Evolutionary conservation across 2,797 vertebrate genomes (phyloP).

Genomic region (Sebastes kiyomatsui): DNA sequence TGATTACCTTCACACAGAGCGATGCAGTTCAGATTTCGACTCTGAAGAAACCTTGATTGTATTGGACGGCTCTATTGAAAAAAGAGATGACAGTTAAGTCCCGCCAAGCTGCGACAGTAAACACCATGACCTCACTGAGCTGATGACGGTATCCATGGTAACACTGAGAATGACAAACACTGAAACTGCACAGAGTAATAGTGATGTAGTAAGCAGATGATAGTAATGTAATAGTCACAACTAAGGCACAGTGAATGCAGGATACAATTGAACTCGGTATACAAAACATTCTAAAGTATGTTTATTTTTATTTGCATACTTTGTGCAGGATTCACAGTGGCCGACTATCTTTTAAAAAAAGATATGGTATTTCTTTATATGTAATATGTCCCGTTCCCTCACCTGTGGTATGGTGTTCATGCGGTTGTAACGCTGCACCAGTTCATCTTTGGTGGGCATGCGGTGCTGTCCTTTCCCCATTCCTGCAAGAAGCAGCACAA

Average conservation of each 20-base stretch:
- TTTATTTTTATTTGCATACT: neutral
- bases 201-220: no score
- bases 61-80: slow-evolving; percentile 91
- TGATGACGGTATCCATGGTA: neutral
- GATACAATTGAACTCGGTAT: neutral
- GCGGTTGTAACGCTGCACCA: slow-evolving; percentile 97
- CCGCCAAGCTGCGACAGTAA: neutral
- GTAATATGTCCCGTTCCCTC: slow-evolving; percentile 8
- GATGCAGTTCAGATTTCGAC: slow-evolving; percentile 98
- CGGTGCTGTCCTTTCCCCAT: slow-evolving; percentile 99
- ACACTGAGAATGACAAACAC: neutral
- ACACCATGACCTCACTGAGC: neutral
- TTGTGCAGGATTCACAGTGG: neutral
- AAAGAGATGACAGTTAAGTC: neutral
- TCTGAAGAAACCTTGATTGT: slow-evolving; percentile 98
- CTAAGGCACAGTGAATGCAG: neutral
- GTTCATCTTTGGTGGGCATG: slow-evolving; percentile 98
- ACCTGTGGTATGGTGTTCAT: slow-evolving; percentile 99
- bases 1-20: slow-evolving; percentile 97
- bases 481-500: slow-evolving; percentile 80
- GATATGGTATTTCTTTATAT: neutral
- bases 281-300: neutral
- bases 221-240: neutral
- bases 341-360: neutral
- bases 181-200: neutral